These are phyloP conservation scores for Allophyes oxyacanthae DNA, from an alignment of 2,888 invertebrate species.

Conservation along the genomic window DNA sequence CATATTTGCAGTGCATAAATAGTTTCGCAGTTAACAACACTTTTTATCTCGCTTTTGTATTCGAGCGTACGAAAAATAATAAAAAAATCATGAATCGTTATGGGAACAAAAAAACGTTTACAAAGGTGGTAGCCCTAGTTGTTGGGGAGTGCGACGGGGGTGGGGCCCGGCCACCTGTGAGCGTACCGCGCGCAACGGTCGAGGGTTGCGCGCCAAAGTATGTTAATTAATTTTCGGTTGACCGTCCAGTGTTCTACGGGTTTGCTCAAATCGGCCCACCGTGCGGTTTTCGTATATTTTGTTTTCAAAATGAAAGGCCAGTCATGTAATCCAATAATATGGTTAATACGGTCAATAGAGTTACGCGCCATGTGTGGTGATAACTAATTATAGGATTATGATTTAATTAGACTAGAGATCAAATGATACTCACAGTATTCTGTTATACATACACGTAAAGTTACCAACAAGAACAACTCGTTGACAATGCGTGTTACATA, in stretches of 20 bases:
- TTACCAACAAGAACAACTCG: conserved; percentile 20
- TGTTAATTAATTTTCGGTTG: conserved; percentile 89
- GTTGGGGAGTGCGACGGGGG: conserved; percentile 63
- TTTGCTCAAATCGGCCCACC: conserved; percentile 82
- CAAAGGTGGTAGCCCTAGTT: conserved; percentile 60
- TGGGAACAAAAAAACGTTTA: conserved; percentile 57
- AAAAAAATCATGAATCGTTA: conserved; percentile 56
- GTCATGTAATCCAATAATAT: conserved; percentile 62
- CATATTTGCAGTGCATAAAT: conserved; percentile 18
- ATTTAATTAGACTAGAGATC: conserved; percentile 4
- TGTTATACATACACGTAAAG: conserved; percentile 16
- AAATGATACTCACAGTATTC: conserved; percentile 12
- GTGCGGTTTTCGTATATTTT: conserved; percentile 84
- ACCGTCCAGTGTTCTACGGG: conserved; percentile 80
- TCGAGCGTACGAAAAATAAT: conserved; percentile 39
- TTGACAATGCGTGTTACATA: conserved; percentile 44
- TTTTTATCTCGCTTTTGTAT: conserved; percentile 44
- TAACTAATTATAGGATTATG: conserved; percentile 9
- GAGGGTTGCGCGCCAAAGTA: conserved; percentile 86
- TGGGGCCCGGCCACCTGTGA: conserved; percentile 77
- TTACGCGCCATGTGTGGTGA: conserved; percentile 17
- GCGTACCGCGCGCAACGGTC: conserved; percentile 60
- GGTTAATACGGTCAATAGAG: conserved; percentile 55
- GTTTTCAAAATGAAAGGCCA: conserved; percentile 77
- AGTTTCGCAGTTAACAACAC: conserved; percentile 43